A percentile compares a stretch with the other conserved stretches of the same genome.
phyloP scores from a whole-genome alignment of 2,113 vertebrate genomes.

The Etheostoma spectabile region DNA sequence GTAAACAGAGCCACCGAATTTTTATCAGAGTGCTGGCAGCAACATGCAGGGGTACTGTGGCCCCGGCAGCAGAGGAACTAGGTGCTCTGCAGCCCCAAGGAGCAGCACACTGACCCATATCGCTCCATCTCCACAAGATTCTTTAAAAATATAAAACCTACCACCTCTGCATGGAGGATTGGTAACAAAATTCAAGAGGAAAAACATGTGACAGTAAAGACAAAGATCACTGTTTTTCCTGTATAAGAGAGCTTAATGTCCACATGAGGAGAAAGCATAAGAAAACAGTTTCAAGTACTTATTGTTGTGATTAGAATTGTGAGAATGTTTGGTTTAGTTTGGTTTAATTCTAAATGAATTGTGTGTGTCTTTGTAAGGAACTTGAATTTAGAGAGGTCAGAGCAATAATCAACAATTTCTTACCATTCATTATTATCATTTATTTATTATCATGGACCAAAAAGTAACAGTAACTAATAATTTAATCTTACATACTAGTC shows the following conservation, averaged over 20 bases:
- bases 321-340: neutral
- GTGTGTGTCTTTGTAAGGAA: neutral
- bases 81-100: conserved; percentile 77
- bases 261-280: neutral
- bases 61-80: conserved; percentile 66
- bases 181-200: conserved; percentile 8
- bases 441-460: neutral
- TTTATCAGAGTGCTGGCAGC: conserved; percentile 36
- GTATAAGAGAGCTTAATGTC: neutral
- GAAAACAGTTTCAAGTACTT: neutral
- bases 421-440: neutral
- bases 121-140: conserved; percentile 49
- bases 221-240: neutral
- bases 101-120: conserved; percentile 81
- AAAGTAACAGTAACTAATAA: neutral
- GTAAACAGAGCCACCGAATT: conserved; percentile 22
- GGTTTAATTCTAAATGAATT: neutral
- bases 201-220: conserved; percentile 15
- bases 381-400: neutral
- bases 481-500: neutral
- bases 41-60: conserved; percentile 23
- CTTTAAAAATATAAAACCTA: conserved; percentile 51
- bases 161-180: conserved; percentile 22
- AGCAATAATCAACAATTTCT: neutral
- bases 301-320: neutral